These are phyloP conservation scores for Lithobates pipiens DNA, from an alignment of 2,797 vertebrate species.

Conservation along the genomic window DNA sequence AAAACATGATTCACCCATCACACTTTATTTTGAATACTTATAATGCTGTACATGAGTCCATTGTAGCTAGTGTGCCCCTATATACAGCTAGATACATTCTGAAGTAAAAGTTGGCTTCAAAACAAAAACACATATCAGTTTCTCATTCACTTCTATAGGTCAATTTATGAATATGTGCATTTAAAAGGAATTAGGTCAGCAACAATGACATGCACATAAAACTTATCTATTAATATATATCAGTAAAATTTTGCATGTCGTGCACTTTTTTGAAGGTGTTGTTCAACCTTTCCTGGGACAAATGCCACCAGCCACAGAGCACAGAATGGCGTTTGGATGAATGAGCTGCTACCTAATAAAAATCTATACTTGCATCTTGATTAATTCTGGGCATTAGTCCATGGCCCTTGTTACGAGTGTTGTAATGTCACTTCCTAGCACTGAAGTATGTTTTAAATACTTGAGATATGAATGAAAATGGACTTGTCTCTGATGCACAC, in stretches of 20 bases:
- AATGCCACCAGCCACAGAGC: slow-evolving; percentile 5
- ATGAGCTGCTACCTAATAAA: slow-evolving; percentile 11
- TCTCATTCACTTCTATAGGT: too few relatives aligned
- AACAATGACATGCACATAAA: too few relatives aligned
- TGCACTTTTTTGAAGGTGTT: neutral
- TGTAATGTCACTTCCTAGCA: slow-evolving; percentile 17
- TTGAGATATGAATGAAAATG: slow-evolving; percentile 19
- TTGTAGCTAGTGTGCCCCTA: too few relatives aligned
- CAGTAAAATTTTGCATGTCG: neutral
- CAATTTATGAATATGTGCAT: too few relatives aligned
- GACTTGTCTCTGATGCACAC: neutral
- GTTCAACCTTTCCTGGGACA: slow-evolving; percentile 42
- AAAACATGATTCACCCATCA: too few relatives aligned
- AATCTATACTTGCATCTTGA: slow-evolving; percentile 23
- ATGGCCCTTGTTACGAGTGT: slow-evolving; percentile 11
- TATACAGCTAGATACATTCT: too few relatives aligned
- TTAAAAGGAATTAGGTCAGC: too few relatives aligned
- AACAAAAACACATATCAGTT: too few relatives aligned
- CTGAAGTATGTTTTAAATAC: slow-evolving; percentile 30
- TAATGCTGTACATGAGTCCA: too few relatives aligned
- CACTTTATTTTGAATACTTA: too few relatives aligned
- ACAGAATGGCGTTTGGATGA: neutral
- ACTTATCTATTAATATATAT: neutral
- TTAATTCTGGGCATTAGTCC: slow-evolving; percentile 31
- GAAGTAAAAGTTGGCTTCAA: too few relatives aligned